Evolutionary conservation across 2,113 vertebrate species (phyloP).

Genomic region (Scomber scombrus): DNA sequence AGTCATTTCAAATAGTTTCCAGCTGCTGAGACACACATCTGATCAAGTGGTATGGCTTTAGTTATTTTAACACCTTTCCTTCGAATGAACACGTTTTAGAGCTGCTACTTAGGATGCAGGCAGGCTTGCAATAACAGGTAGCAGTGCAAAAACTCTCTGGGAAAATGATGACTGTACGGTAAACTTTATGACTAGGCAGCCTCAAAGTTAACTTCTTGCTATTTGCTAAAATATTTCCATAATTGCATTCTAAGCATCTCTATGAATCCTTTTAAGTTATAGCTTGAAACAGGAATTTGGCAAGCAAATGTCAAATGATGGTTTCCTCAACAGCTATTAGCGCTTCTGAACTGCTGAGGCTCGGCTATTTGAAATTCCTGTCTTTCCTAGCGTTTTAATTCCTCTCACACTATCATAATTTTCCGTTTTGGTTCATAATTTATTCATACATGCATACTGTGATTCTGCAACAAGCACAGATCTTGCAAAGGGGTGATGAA

Average conservation of each 20-base stretch:
- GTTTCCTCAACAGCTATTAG: neutral
- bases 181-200: conserved; percentile 8
- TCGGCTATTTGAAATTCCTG: neutral
- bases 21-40: neutral
- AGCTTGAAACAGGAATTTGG: conserved; percentile 11
- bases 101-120: neutral
- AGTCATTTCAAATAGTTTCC: too few relatives aligned
- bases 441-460: conserved; percentile 16
- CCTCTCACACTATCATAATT: neutral
- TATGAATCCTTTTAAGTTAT: neutral
- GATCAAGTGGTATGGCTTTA: neutral
- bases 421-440: conserved; percentile 14
- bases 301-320: conserved; percentile 29
- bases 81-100: neutral
- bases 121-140: neutral
- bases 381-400: conserved; percentile 6
- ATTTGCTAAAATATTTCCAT: conserved; percentile 38
- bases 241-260: conserved; percentile 39
- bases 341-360: conserved; percentile 15
- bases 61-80: neutral
- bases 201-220: conserved; percentile 12
- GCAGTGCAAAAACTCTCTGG: neutral
- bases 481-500: neutral
- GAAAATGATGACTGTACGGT: conserved; percentile 14
- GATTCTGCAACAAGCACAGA: conserved; percentile 7